phyloP scores from a whole-genome alignment of 2,888 invertebrate species.

The Orthonychiurus folsomi region DNA sequence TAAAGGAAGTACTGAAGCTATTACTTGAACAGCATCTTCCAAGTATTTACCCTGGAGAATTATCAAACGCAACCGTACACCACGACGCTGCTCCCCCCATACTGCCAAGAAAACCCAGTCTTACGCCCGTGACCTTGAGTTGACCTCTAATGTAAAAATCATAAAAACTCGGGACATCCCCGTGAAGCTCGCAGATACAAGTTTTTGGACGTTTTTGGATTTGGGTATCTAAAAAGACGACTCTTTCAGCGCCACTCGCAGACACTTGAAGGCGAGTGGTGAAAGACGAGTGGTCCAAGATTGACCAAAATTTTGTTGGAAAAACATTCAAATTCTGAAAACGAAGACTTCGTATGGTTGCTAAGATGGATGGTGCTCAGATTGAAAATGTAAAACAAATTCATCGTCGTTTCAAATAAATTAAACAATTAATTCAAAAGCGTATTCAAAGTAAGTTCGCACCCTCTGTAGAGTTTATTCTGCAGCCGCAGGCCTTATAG shows the following conservation, averaged over 20 bases:
- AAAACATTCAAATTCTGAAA: neutral
- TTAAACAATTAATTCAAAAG: neutral
- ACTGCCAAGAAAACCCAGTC: neutral
- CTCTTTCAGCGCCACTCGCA: no score
- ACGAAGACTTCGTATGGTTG: neutral
- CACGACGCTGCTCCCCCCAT: slow-evolving; percentile 14
- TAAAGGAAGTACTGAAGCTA: slow-evolving; percentile 13
- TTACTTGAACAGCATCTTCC: slow-evolving; percentile 7
- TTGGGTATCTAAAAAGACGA: no score
- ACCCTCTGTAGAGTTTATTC: neutral
- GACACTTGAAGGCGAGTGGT: no score
- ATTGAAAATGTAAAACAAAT: neutral
- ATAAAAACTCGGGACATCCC: neutral
- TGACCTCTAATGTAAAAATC: slow-evolving; percentile 8
- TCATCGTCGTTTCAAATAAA: neutral
- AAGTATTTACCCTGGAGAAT: slow-evolving; percentile 10
- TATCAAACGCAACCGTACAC: slow-evolving; percentile 13
- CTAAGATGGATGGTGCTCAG: neutral
- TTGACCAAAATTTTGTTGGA: no score
- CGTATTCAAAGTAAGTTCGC: neutral
- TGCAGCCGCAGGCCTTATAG: no score
- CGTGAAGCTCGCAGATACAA: slow-evolving; percentile 6
- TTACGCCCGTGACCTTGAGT: slow-evolving; percentile 8
- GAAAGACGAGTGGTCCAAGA: no score
- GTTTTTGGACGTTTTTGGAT: slow-evolving; percentile 5